Base-by-base conservation (phyloP, 2,888 invertebrate genomes). In the Eupithecia dodoneata region DNA sequence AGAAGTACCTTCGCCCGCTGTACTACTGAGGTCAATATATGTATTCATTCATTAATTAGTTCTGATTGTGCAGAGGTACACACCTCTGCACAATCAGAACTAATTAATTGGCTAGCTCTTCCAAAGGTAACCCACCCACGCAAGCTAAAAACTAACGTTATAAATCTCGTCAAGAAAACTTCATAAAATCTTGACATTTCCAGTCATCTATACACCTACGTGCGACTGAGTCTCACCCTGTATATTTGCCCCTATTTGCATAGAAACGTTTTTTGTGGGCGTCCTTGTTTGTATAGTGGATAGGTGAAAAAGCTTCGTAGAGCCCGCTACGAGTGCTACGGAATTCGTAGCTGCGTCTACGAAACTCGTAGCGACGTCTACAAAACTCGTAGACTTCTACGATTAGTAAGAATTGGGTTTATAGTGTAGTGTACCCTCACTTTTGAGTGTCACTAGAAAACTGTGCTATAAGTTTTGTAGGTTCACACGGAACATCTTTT, bases 221-320 rank as follows among this genome's bases (percentile, higher is more conserved):
- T 80, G 78, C 80, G 85, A 85, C 85, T 87, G 90, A 89, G 91
- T 91, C 91, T 88, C 91, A 90, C 91, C 88, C 91, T 90, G 91
- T 94, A 94, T 95, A 94, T 95, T 94, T 94, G 93, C 91, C 89
- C 91, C 88, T 94, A 94, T 95, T 95, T 95, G 94, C 94, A 95
- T 95, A 92, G 92, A 94, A 95, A 94, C 94, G 94, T 94, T 95
- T 94, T 93, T 95, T 94, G 93, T 92, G 92, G 93, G 92, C 92
- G 93, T 92, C 87, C 93, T 92, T 94, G 93, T 94, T 94, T 94
- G 94, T 93, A 91, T 89, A 92, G 92, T 89, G 92, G 91, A 91
- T 93, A 94, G 93, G 92, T 93, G 90, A 92, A 92, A 92, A 91
- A 91, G 91, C 91, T 91, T 89, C 88, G 88, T 86, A 87, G 84